A percentile compares a stretch with the other conserved stretches of the same genome.
Evolutionary conservation across 2,888 invertebrate genomes (phyloP).

Genomic region (Byasa hedistus): DNA sequence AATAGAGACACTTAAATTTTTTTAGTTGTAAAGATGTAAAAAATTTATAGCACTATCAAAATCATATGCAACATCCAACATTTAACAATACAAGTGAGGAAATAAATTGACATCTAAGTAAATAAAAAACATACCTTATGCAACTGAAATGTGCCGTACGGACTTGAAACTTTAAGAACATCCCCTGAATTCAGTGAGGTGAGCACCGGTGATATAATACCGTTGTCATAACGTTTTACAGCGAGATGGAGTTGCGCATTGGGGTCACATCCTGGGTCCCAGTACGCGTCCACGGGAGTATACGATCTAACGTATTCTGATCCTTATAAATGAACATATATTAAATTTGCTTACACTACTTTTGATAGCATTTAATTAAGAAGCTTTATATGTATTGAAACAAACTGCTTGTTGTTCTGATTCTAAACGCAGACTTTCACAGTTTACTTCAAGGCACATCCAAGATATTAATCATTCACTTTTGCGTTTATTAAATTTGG

Average conservation of each 20-base stretch:
- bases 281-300: constrained; percentile 83
- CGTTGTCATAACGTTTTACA: constrained; percentile 89
- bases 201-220: constrained; percentile 86
- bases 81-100: neutral
- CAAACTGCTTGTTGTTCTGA: too few species aligned
- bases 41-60: too few species aligned
- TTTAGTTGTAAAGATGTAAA: too few species aligned
- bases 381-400: too few species aligned
- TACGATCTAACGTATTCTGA: constrained; percentile 87
- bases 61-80: neutral
- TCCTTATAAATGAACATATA: constrained; percentile 37
- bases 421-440: too few species aligned
- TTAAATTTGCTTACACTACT: neutral
- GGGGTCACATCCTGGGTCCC: constrained; percentile 54
- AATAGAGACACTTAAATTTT: too few species aligned
- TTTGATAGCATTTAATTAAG: too few species aligned
- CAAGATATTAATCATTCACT: too few species aligned
- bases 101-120: neutral
- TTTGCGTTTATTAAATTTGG: too few species aligned
- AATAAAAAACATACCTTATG: constrained; percentile 56
- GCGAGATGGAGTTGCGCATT: constrained; percentile 86
- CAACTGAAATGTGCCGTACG: constrained; percentile 76
- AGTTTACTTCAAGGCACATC: too few species aligned
- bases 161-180: constrained; percentile 82
- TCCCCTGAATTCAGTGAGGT: constrained; percentile 84